Conservation (phyloP, 2,888 invertebrate genomes). For the Sinopyrophorus schimmeli region DNA sequence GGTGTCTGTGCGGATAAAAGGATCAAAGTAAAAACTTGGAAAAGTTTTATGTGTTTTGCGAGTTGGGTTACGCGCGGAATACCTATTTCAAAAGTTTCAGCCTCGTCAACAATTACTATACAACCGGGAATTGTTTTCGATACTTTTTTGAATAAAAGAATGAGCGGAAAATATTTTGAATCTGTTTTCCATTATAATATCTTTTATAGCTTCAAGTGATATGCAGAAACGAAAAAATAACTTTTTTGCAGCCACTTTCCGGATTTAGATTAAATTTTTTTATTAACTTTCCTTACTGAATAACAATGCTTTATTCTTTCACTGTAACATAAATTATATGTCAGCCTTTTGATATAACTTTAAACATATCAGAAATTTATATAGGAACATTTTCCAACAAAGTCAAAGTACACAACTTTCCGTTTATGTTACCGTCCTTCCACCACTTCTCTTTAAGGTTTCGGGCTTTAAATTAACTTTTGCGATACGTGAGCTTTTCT, state of each 20-base stretch:
- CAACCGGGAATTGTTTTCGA: slow-evolving; percentile 30
- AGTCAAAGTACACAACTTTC: no score
- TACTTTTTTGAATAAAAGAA: slow-evolving; percentile 23
- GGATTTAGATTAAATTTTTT: slow-evolving; percentile 14
- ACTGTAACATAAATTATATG: no score
- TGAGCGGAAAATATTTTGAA: slow-evolving; percentile 18
- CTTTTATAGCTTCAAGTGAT: slow-evolving; percentile 9
- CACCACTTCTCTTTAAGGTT: no score
- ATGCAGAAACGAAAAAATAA: slow-evolving; percentile 12
- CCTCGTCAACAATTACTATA: slow-evolving; percentile 27
- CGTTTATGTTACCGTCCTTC: no score
- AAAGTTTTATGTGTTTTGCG: slow-evolving; percentile 37
- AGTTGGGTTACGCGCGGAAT: slow-evolving; percentile 33
- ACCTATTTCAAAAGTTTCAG: slow-evolving; percentile 27
- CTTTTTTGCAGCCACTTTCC: slow-evolving; percentile 11
- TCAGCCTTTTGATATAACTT: no score
- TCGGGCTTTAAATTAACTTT: no score
- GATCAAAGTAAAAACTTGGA: slow-evolving; percentile 44
- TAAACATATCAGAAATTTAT: no score
- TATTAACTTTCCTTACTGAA: slow-evolving; percentile 9
- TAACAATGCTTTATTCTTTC: no score
- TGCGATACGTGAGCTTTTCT: no score
- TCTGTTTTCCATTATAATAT: slow-evolving; percentile 13
- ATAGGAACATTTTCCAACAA: no score
- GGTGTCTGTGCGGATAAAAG: slow-evolving; percentile 42